Evolutionary conservation across 2,888 invertebrate species (phyloP), one percentile per base, ranked within the genome.

Genomic region (Isoperla grammatica): DNA sequence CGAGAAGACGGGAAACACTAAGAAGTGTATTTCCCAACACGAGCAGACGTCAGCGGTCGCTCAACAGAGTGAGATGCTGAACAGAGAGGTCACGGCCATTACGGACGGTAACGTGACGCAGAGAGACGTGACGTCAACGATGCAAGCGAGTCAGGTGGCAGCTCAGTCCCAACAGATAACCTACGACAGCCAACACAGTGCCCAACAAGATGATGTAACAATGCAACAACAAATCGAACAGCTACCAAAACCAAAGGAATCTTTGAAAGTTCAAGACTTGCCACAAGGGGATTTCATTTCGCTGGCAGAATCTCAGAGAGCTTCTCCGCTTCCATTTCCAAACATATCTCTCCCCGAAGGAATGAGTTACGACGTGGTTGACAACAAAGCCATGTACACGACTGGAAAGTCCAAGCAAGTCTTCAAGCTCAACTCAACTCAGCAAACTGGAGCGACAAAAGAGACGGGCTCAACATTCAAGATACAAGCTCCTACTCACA

Each of bases 341-440:
- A 55, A 39, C 56, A 64, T 22, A 55, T 61, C 45, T 58, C 63
- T 39, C 17, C 56, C 22, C 29, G 50, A 46, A 49, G 54, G 15
- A 23, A 57, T 43, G 13, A 29, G 46, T 61, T 37, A 17, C 62
- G 50, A 37, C 42, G 55, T 57, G 45, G 61, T 59, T 50, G 43
- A 40, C 53, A 54, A 49, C 37, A 20, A 22, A 19, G 49, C 57
- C 19, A 13, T 37, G 13, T 49, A 48, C 20, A 17, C 29, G 12
- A n/a, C 19, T 39, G 20, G 39, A 13, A 48, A 39, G n/a, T 39
- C 29, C 40, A 20, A 23, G 20, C 37, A 57, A 46, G 42, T 43
- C 20, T 42, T 13, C 42, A 43, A 48, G 49, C 20, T 57, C 49
- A 19, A 19, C 11, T 5, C 2, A 13, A 19, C 15, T 9, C 4